These are phyloP conservation scores for Doryteuthis pealeii DNA, from an alignment of 1,140 invertebrate genomes.

Conservation along the genomic window DNA sequence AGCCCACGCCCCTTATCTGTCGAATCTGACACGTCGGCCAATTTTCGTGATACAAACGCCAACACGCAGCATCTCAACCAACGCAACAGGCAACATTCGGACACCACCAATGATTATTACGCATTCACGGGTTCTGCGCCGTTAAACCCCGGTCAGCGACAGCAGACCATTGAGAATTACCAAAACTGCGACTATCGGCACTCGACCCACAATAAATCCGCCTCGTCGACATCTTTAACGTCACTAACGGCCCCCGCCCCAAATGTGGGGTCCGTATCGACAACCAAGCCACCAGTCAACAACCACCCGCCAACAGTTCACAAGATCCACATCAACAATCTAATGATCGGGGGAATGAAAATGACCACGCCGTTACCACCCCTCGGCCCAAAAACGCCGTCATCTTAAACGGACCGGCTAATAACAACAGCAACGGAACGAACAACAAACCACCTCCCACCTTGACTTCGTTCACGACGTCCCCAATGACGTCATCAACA, in stretches of 20 bases:
- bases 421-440: neutral
- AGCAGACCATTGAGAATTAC: neutral
- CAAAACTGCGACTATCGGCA: neutral
- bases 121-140: neutral
- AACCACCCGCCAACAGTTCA: neutral
- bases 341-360: neutral
- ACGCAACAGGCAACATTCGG: neutral
- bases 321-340: neutral
- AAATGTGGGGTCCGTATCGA: neutral
- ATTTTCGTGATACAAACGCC: neutral
- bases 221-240: neutral
- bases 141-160: neutral
- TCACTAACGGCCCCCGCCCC: neutral
- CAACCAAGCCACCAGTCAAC: neutral
- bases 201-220: neutral
- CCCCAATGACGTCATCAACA: constrained; percentile 17
- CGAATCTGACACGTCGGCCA: neutral
- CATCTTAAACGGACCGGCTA: neutral
- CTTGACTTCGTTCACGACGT: neutral
- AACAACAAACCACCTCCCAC: neutral
- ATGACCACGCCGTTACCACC: too few relatives aligned
- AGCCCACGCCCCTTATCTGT: constrained; percentile 9
- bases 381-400: neutral
- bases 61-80: neutral
- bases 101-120: neutral